Conservation (phyloP, 2,797 vertebrate genomes). For the Arctocebus calabarensis region DNA sequence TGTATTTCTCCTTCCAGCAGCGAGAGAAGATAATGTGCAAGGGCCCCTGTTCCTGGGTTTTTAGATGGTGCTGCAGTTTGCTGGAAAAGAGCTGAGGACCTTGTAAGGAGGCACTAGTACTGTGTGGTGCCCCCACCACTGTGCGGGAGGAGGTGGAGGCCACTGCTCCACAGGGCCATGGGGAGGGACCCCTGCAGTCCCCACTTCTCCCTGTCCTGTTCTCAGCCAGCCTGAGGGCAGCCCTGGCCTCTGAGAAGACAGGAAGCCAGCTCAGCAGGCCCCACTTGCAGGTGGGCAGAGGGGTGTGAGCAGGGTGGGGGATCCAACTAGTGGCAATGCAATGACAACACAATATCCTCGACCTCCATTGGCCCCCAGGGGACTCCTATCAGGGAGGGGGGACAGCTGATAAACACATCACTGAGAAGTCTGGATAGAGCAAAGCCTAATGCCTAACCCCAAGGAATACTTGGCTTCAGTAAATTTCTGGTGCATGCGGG, state of each 20-base stretch:
- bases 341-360: too few relatives aligned
- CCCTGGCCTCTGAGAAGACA: background rate
- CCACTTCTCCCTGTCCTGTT: background rate
- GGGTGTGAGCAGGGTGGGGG: background rate
- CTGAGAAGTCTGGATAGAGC: background rate
- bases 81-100: background rate
- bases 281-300: background rate
- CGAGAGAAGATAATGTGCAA: background rate
- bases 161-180: too few relatives aligned
- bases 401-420: background rate
- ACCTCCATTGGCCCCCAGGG: background rate
- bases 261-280: background rate
- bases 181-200: background rate
- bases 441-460: too few relatives aligned
- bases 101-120: background rate
- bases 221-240: too few relatives aligned
- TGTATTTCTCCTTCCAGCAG: background rate
- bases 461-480: background rate
- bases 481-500: background rate
- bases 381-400: background rate
- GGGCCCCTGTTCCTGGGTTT: background rate
- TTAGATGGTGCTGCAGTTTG: background rate
- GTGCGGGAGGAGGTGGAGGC: background rate
- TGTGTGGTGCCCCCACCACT: too few relatives aligned
- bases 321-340: fast-evolving